Conservation (phyloP, 2,113 vertebrate genomes). For the Equus quagga region DNA sequence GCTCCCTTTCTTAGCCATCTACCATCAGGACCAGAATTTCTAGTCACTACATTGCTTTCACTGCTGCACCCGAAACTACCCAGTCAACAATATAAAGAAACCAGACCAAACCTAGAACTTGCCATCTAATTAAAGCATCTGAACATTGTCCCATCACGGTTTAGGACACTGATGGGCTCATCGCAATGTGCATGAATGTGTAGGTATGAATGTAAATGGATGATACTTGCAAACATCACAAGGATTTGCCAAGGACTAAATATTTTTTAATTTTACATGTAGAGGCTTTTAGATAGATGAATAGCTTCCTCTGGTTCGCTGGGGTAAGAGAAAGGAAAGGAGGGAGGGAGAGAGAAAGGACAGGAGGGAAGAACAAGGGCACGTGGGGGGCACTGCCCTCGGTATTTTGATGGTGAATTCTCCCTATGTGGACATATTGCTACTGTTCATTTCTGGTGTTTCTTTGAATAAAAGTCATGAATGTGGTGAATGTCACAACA, state of each 20-base stretch:
- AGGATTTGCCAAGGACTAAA: neutral
- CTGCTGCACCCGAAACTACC: neutral
- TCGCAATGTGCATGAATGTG: neutral
- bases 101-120: neutral
- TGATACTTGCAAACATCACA: neutral
- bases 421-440: neutral
- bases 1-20: neutral
- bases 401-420: neutral
- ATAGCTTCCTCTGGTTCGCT: neutral
- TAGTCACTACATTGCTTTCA: neutral
- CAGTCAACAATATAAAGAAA: neutral
- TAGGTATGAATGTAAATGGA: neutral
- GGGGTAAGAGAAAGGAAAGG: neutral
- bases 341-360: neutral
- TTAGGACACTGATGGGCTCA: neutral
- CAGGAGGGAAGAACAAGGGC: neutral
- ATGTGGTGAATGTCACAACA: neutral
- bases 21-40: neutral
- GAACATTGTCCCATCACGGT: neutral
- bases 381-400: fast-evolving
- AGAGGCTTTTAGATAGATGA: neutral
- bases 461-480: slow-evolving; percentile 15
- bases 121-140: neutral
- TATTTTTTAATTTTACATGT: neutral
- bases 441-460: neutral